Percentiles rank a stretch among this genome's conserved stretches.
Conservation (phyloP, 2,888 invertebrate genomes). For the Latrodectus elegans region DNA sequence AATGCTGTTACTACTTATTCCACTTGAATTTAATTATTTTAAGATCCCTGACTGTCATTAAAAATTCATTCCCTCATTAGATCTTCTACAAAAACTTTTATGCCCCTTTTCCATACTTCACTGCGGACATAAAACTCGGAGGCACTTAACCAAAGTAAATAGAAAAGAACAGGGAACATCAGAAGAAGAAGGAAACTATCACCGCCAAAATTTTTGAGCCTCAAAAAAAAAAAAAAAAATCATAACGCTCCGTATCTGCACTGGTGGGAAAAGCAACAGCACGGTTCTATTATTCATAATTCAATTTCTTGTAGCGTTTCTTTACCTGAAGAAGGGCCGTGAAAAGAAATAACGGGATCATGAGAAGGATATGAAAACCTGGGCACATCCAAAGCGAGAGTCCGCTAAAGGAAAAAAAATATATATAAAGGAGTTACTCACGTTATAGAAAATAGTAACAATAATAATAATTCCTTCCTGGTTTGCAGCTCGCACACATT, state of each 20-base stretch:
- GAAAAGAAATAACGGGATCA: slow-evolving; percentile 58
- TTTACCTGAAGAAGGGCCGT: slow-evolving; percentile 7
- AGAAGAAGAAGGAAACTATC: slow-evolving; percentile 28
- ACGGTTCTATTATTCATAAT: slow-evolving; percentile 59
- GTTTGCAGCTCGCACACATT: not conserved
- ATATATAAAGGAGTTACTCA: not conserved
- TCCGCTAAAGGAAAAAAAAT: not conserved
- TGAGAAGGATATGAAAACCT: slow-evolving; percentile 36
- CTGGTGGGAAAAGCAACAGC: slow-evolving; percentile 51
- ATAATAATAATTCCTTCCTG: slow-evolving; percentile 27
- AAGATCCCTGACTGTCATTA: slow-evolving; percentile 29
- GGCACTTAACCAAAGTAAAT: not conserved
- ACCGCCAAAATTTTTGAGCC: slow-evolving; percentile 11
- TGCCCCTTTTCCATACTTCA: not conserved
- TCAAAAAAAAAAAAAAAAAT: slow-evolving; percentile 24
- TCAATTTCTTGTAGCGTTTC: slow-evolving; percentile 54
- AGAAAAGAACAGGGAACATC: not conserved
- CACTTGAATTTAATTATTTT: slow-evolving; percentile 42
- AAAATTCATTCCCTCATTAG: slow-evolving; percentile 23
- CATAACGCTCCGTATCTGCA: slow-evolving; percentile 7
- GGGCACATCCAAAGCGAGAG: slow-evolving; percentile 2
- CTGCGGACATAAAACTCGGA: not conserved
- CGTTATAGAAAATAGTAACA: slow-evolving; percentile 45
- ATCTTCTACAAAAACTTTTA: slow-evolving; percentile 1
- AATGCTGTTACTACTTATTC: not conserved